Evolutionary conservation across 2,113 vertebrate genomes (phyloP).

Genomic region (Nicator chloris): DNA sequence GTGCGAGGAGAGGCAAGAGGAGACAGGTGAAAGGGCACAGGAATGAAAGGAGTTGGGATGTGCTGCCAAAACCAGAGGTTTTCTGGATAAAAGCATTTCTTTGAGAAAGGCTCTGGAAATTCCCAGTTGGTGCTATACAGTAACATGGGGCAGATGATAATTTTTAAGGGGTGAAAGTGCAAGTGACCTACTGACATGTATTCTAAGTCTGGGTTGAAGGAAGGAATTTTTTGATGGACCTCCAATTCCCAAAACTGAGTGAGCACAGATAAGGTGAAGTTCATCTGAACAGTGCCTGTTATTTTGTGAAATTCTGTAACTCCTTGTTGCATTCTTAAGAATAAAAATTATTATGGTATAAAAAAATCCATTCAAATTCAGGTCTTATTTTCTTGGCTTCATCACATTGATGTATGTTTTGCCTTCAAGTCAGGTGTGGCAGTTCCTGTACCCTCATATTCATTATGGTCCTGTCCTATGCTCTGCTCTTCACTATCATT

Average conservation of each 20-base stretch:
- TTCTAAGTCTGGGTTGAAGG: not conserved
- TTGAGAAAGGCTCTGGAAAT: not conserved
- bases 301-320: not conserved
- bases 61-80: not conserved
- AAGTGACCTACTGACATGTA: not conserved
- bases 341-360: not conserved
- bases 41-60: not conserved
- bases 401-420: not conserved
- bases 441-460: not conserved
- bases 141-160: not conserved
- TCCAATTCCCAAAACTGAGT: not conserved
- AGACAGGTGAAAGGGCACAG: not conserved
- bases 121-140: not conserved
- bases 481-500: not conserved
- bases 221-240: not conserved
- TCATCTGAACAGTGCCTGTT: not conserved
- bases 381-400: not conserved
- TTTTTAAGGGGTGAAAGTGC: not conserved
- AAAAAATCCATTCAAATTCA: not conserved
- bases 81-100: not conserved
- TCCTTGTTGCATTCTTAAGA: conserved; percentile 1
- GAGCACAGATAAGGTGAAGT: not conserved
- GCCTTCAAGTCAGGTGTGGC: not conserved
- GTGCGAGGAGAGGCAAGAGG: not conserved
- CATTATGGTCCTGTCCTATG: not conserved